Evolutionary conservation across 2,888 invertebrate species (phyloP).

Genomic region (Julus scandinavius): DNA sequence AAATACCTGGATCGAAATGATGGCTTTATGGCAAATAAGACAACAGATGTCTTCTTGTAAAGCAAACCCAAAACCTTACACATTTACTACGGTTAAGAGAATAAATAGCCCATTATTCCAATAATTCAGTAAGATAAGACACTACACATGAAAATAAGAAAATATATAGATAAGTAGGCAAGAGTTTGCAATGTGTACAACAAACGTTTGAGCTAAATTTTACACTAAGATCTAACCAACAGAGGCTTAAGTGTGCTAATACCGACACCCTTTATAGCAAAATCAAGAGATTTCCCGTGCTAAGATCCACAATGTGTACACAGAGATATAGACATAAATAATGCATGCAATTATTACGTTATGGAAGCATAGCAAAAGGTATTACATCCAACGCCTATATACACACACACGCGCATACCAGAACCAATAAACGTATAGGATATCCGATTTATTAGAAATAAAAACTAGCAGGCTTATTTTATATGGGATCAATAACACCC

Average conservation of each 20-base stretch:
- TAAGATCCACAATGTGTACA: neutral
- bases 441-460: conserved; percentile 36
- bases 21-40: too few species aligned
- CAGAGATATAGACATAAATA: neutral
- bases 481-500: conserved; percentile 16
- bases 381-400: neutral
- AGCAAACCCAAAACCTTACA: too few species aligned
- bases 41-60: too few species aligned
- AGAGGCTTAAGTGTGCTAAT: neutral
- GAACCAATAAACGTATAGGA: conserved; percentile 18
- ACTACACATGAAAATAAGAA: too few species aligned
- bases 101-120: too few species aligned
- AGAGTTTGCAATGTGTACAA: neutral
- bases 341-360: conserved; percentile 43
- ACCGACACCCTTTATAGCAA: neutral
- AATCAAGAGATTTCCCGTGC: neutral
- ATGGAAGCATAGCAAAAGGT: neutral
- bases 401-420: neutral
- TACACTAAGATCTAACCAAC: neutral
- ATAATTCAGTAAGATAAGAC: too few species aligned
- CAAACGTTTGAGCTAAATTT: neutral
- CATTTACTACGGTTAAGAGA: too few species aligned
- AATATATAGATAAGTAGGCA: too few species aligned
- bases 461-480: neutral
- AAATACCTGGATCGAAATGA: too few species aligned